phyloP scores from a whole-genome alignment of 1,140 invertebrate genomes.

The Zaprionus tsacasi region DNA sequence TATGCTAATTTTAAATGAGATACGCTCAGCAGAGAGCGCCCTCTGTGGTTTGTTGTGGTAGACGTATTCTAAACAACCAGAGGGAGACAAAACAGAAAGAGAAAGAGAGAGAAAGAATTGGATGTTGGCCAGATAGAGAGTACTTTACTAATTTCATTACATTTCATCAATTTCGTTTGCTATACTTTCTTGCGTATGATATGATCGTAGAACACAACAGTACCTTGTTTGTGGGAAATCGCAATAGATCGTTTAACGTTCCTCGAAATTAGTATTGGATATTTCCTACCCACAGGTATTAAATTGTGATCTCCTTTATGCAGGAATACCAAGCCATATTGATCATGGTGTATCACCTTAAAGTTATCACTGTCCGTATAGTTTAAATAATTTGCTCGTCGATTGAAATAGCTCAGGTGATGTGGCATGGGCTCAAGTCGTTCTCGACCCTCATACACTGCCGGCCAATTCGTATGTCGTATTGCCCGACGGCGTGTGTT shows the following conservation, averaged over 20 bases:
- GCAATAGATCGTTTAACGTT: constrained; percentile 59
- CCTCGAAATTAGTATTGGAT: constrained; percentile 26
- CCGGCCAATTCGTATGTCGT: constrained; percentile 61
- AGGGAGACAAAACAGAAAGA: not conserved
- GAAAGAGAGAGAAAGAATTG: constrained; percentile 9
- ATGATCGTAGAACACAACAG: constrained; percentile 77
- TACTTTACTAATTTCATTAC: constrained; percentile 26
- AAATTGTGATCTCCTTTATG: constrained; percentile 75
- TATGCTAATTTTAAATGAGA: constrained; percentile 71
- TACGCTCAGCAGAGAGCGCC: constrained; percentile 36
- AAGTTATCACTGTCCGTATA: constrained; percentile 72
- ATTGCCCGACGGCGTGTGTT: constrained; percentile 20
- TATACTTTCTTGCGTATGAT: constrained; percentile 75
- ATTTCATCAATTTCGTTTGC: not conserved
- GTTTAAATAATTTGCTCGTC: constrained; percentile 31
- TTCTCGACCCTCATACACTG: constrained; percentile 47
- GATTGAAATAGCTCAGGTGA: constrained; percentile 70
- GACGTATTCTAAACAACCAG: constrained; percentile 72
- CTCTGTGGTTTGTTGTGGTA: constrained; percentile 73
- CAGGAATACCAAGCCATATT: constrained; percentile 71
- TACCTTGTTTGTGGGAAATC: constrained; percentile 61
- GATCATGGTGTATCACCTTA: constrained; percentile 60
- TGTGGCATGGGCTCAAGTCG: constrained; percentile 54
- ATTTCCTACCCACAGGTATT: constrained; percentile 54
- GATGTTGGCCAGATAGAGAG: constrained; percentile 13